Conservation (phyloP, 2,797 vertebrate species). For the Sciurus carolinensis region DNA sequence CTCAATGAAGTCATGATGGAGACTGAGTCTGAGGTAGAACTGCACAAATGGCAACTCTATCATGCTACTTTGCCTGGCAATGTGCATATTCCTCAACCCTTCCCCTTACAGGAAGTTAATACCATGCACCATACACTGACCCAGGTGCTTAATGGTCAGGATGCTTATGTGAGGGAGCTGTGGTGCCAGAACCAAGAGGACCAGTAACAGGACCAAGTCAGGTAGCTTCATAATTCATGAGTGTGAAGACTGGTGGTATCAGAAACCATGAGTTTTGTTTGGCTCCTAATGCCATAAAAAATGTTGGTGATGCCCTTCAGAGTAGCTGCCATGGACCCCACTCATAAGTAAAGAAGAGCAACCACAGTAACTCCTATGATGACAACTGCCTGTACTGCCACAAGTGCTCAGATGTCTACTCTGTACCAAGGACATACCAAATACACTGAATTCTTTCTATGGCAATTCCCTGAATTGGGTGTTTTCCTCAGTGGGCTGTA, state of each 20-base stretch:
- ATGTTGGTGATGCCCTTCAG: not conserved
- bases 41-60: not conserved
- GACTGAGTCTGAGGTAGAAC: too few relatives aligned
- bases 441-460: not conserved
- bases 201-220: not conserved
- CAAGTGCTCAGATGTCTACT: not conserved
- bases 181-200: not conserved
- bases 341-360: not conserved
- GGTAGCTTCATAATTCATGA: not conserved
- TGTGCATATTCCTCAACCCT: not conserved
- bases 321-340: not conserved
- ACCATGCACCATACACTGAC: not conserved
- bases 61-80: not conserved
- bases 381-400: not conserved
- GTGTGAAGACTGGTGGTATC: not conserved
- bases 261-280: not conserved
- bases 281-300: not conserved
- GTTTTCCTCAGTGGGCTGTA: not conserved
- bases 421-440: not conserved
- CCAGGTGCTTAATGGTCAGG: not conserved
- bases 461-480: not conserved
- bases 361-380: not conserved
- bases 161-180: not conserved
- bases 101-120: not conserved
- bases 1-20: not conserved